Evolutionary conservation across 2,888 invertebrate species (phyloP), one percentile per base, ranked within the genome.

Genomic region (Drymonia ruficornis): DNA sequence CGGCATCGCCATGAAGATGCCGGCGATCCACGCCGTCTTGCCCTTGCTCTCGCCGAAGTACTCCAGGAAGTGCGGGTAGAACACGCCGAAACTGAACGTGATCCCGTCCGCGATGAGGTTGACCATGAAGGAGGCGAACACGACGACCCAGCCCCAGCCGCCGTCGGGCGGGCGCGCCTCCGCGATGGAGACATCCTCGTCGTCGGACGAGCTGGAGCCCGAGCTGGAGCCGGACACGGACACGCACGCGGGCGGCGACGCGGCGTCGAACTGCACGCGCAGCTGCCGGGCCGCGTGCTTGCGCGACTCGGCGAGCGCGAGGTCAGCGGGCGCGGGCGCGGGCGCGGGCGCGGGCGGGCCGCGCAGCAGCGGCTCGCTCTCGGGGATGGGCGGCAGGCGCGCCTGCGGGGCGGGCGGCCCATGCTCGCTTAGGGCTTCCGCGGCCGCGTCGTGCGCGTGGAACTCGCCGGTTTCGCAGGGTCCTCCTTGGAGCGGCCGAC

Each of bases 91-190:
- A 63, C 97, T 97, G 89, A 98, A 98, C 0, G 97, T 97, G 66
- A 98, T 95, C 2, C 98, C 98, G 83, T 98, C 98, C 42, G 97
- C 97, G 72, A 98, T 97, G 61, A 98, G 93, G 82, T 98, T 98
- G 62, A 98, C 96, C 89, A 98, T 94, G 83, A 98, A 98, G 0
- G 97, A 96, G 23, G 97, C 97, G 59, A 96, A 95, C 0, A 98
- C 98, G 50, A 98, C 95, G 31, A 98, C 96, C 98, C 98, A 98
- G 6, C 98, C 98, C 96, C 96, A 98, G 13, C 98, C 98, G 11
- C 97, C 98, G 83, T 98, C 98, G 1, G 97, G 97, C 0, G 96
- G 95, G 18, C 95, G 89, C 0, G 95, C 94, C 80, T 96, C 96
- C 8, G 95, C 93, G 71, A 94, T 88, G 49, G 94, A 93, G 12